Base-by-base conservation (phyloP, 2,113 vertebrate species). In the Ameiurus melas region DNA sequence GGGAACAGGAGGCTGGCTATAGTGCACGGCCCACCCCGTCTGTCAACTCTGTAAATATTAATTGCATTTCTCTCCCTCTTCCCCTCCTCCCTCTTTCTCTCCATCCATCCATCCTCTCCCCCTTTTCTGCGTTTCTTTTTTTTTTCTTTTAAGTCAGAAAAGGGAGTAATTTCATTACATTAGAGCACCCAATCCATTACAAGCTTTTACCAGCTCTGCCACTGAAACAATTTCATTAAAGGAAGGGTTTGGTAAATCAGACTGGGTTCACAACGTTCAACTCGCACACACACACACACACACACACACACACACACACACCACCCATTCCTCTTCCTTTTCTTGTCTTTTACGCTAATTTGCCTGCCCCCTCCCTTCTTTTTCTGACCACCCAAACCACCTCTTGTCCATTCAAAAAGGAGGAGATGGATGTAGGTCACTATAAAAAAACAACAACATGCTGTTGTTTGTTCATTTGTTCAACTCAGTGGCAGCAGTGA, bases 161-260 rank as follows among this genome's bases (percentile, higher is more conserved):
- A 96, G 97, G 96, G 97, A 98, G 97, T 98, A 98, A 99, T 99
- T 98, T 99, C 97, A 99, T 99, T 99, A 99, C 97, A 99, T 98
- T 98, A 99, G 97, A 97, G 97, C 96, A 96, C 96, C 97, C 97
- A 99, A 99, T 99, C 98, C 97, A 99, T 99, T 99, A 99, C 96
- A 96, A 96, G 97, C 97, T 98, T 98, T 99, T 99, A 99, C 98
- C 96, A 96, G 95, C 97, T 97, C 98, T 98, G 97, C 97, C 98
- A 98, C 96, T 96, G 97, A 97, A 98, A 99, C 98, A 98, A 98
- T 99, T 99, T 99, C 97, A 99, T 99, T 99, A 99, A 98, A 97
- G 97, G 91, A 97, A 97, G 97, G 97, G 96, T 96, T 97, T 96
- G 96, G 97, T 99, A 99, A 99, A 99, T 99, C 98, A 99, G 94